A percentile compares a stretch with the other conserved stretches of the same genome.
Evolutionary conservation across 2,888 invertebrate species (phyloP).

Genomic region (Pyrrhopygopsis socrates): DNA sequence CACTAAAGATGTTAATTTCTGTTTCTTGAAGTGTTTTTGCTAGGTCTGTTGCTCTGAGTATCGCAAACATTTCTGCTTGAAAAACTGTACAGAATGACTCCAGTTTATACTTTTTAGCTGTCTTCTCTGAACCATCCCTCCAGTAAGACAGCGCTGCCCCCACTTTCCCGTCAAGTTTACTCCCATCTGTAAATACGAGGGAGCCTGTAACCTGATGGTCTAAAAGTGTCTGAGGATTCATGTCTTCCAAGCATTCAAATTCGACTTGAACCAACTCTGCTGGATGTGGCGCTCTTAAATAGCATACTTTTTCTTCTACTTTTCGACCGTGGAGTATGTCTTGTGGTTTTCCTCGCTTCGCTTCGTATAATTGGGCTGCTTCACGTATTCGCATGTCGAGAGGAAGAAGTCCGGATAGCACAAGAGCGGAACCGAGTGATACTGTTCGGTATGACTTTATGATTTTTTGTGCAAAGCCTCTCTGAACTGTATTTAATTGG

Average conservation of each 20-base stretch:
- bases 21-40: not conserved
- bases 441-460: not conserved
- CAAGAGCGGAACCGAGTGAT: not conserved
- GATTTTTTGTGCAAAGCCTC: slow-evolving; percentile 12
- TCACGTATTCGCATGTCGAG: not conserved
- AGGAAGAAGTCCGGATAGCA: not conserved
- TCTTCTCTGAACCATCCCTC: not conserved
- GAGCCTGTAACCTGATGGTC: not conserved
- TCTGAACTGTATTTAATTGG: not conserved
- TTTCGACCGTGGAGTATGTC: not conserved
- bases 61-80: not conserved
- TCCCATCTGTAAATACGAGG: not conserved
- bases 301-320: not conserved
- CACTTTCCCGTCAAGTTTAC: not conserved
- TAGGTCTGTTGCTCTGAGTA: not conserved
- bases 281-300: not conserved
- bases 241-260: not conserved
- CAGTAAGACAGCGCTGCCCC: not conserved
- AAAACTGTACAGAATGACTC: not conserved
- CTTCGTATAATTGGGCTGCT: not conserved
- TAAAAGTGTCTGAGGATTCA: not conserved
- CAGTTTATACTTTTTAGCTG: not conserved
- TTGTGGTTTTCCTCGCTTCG: not conserved
- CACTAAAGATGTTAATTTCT: not conserved
- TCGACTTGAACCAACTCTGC: not conserved